Evolutionary conservation across 2,113 vertebrate genomes (phyloP), one percentile per base, ranked within the genome.

Genomic region (Daboia siamensis): DNA sequence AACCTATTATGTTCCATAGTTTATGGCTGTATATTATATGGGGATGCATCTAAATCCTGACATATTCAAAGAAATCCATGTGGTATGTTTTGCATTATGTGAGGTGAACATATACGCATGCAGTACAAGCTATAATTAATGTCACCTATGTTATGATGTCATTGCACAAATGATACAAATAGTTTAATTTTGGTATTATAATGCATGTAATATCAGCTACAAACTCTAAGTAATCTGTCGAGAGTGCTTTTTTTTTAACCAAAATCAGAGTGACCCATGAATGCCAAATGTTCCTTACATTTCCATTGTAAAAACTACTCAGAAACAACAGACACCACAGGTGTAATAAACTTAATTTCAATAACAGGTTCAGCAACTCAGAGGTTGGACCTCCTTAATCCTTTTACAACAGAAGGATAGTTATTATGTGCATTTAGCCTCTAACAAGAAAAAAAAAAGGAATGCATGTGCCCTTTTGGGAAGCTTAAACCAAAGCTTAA

Each of bases 301-400:
- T 97, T 94, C 95, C 97, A 97, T 94, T 96, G 74, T 94, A 97
- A 56, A 93, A 96, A 90, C 93, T 93, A 94, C 90, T 95, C 93
- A 95, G 91, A 96, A 92, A 96, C 90, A 94, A 93, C 92, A 92
- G 96, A 95, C 96, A 97, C 95, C 97, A 97, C 96, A 96, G 95
- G 93, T 96, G 96, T 97, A 97, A 98, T 98, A 98, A 98, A 98
- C 96, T 98, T 98, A 97, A 98, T 98, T 98, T 98, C 97, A 98
- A 98, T 98, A 97, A 97, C 97, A 97, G 97, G 93, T 98, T 98
- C 97, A 98, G 94, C 97, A 98, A 96, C 96, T 97, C 96, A 98
- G 97, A 98, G 98, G 98, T 97, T 98, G 95, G 97, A 93, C 90
- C 94, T 93, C 94, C 93, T 95, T 94, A 97, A 97, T 98, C 94